Conservation (phyloP, 2,113 vertebrate species). For the Paramormyrops kingsleyae region DNA sequence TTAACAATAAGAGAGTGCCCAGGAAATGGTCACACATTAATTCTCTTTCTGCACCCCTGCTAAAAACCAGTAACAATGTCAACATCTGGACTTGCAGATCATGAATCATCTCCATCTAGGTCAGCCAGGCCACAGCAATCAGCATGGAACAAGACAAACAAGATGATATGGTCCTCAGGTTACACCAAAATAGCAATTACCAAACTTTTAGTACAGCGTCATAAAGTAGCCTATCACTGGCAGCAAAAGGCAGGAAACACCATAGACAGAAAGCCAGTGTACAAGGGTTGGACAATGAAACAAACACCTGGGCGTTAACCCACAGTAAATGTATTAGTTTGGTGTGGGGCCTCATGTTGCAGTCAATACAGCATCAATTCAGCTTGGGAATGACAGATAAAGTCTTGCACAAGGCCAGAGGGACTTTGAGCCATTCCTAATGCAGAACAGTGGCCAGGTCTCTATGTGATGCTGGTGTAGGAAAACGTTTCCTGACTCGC, state of each 20-base stretch:
- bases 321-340: neutral
- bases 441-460: neutral
- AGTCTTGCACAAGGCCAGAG: neutral
- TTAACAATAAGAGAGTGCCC: neutral
- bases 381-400: neutral
- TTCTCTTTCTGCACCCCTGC: neutral
- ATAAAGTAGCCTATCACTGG: neutral
- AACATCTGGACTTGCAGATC: neutral
- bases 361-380: neutral
- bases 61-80: neutral
- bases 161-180: neutral
- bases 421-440: neutral
- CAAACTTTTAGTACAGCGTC: neutral
- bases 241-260: neutral
- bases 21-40: neutral
- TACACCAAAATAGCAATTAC: neutral
- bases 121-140: neutral
- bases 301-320: neutral
- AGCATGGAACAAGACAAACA: neutral
- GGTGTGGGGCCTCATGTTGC: neutral
- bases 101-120: neutral
- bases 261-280: neutral
- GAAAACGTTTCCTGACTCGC: neutral
- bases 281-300: neutral
- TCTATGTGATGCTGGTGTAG: neutral